Evolutionary conservation across 2,797 vertebrate genomes (phyloP), one percentile per base, ranked within the genome.

Genomic region (Peromyscus nudipes): DNA sequence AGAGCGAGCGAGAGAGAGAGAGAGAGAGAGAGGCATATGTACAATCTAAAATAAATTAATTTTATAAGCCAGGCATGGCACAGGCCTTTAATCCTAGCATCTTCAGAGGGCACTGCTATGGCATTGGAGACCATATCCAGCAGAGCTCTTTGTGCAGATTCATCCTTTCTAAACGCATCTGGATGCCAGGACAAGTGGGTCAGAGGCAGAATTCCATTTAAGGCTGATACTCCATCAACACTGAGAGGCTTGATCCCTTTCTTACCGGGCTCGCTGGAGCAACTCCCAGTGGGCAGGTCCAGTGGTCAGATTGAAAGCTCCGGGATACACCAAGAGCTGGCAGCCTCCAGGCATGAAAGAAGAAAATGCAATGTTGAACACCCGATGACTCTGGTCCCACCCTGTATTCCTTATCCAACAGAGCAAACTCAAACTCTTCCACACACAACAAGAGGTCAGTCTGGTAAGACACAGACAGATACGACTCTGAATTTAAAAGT

Each of bases 241-340:
- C 3, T 13, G 46, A 95, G 40, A 75, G 37, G 37, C 25, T 31
- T 34, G 9, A 2, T 34, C 34, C 4, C 21, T 92, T 91, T 92
- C 99, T 98, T 98, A 99, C 99, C 99, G 98, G 12, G 98, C 99
- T 97, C 99, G 99, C 98, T 99, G 99, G 14, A 99, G 98, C 82
- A 99, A 98, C 96, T 99, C 99, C 99, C 99, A 99, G 87, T 99
- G 99, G 89, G 99, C 99, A 2, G 99, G 99, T 73, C 99, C 99
- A 0, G 99, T 99, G n/a, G 99, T 99, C 99, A 99, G 98, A 98
- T 99, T 99, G 98, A 99, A 99, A 96, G 99, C 99, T 91, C 99
- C 99, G 0, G 99, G 99, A 97, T 99, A 99, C 17, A 99, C 98
- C 98, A 99, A 98, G 98, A 99, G 98, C 98, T 99, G 99, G 96